phyloP scores from a whole-genome alignment of 1,140 invertebrate species.

The Sitobion miscanthi region DNA sequence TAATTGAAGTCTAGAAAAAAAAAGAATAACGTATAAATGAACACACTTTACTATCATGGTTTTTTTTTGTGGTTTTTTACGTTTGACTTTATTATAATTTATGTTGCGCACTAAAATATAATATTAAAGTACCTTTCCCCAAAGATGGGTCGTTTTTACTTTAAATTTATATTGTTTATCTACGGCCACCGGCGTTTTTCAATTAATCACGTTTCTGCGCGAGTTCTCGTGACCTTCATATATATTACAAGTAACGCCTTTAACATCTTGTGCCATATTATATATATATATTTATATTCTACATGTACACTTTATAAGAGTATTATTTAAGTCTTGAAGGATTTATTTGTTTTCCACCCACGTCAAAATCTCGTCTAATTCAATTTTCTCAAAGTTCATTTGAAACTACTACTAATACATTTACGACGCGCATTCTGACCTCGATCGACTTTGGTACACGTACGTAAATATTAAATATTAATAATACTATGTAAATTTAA shows the following conservation, averaged over 20 bases:
- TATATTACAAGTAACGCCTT: not conserved
- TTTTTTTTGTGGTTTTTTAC: not conserved
- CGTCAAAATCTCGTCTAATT: not conserved
- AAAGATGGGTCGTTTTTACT: not conserved
- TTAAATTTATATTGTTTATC: not conserved
- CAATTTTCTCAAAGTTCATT: not conserved
- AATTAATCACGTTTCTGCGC: not conserved
- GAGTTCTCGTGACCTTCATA: not conserved
- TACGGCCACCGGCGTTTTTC: not conserved
- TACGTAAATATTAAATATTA: too few species aligned
- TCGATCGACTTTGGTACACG: not conserved
- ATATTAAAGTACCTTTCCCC: not conserved
- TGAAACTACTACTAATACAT: not conserved
- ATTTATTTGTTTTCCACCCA: not conserved
- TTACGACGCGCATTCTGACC: not conserved
- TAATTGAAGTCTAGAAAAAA: not conserved
- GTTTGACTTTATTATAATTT: not conserved
- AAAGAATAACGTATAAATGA: not conserved
- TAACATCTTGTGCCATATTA: not conserved
- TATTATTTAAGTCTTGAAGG: not conserved
- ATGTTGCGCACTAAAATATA: not conserved
- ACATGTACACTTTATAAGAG: not conserved
- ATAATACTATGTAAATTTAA: not conserved
- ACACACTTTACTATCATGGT: not conserved
- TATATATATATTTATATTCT: not conserved